Percentiles rank a stretch among this genome's conserved stretches.
These are phyloP conservation scores for Agrotis segetum DNA, from an alignment of 2,888 invertebrate genomes.

Conservation along the genomic window DNA sequence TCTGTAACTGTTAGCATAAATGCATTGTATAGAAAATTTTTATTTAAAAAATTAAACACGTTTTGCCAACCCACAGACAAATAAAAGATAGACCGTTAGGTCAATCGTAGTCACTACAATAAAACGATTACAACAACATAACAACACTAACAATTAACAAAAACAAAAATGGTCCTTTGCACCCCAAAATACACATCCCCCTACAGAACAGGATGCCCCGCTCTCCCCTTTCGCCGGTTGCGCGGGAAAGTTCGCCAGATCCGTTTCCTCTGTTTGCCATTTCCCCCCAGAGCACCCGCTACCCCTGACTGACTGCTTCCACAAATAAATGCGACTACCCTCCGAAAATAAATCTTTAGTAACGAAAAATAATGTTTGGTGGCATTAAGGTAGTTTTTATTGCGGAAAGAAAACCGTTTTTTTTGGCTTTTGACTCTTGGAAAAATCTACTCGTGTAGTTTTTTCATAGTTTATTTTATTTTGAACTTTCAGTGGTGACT, in stretches of 20 bases:
- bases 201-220: slow-evolving; percentile 73
- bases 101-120: slow-evolving; percentile 12
- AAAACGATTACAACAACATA: slow-evolving; percentile 24
- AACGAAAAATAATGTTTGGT: slow-evolving; percentile 79
- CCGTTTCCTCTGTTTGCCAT: slow-evolving; percentile 89
- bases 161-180: slow-evolving; percentile 36
- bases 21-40: no score
- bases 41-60: no score
- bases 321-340: slow-evolving; percentile 85
- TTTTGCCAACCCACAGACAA: no score
- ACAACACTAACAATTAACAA: slow-evolving; percentile 21
- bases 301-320: slow-evolving; percentile 76
- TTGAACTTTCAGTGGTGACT: no score
- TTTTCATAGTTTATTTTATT: not conserved
- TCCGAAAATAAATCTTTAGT: slow-evolving; percentile 80
- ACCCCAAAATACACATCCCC: slow-evolving; percentile 70
- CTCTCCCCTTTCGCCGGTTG: slow-evolving; percentile 82
- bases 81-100: not conserved
- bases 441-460: not conserved
- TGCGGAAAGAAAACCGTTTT: slow-evolving; percentile 4
- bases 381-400: slow-evolving; percentile 54
- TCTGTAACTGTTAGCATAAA: no score
- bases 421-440: slow-evolving; percentile 13
- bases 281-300: slow-evolving; percentile 72
- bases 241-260: slow-evolving; percentile 86